Conservation (phyloP, 2,888 invertebrate genomes). For the Lepidochitona cinerea region DNA sequence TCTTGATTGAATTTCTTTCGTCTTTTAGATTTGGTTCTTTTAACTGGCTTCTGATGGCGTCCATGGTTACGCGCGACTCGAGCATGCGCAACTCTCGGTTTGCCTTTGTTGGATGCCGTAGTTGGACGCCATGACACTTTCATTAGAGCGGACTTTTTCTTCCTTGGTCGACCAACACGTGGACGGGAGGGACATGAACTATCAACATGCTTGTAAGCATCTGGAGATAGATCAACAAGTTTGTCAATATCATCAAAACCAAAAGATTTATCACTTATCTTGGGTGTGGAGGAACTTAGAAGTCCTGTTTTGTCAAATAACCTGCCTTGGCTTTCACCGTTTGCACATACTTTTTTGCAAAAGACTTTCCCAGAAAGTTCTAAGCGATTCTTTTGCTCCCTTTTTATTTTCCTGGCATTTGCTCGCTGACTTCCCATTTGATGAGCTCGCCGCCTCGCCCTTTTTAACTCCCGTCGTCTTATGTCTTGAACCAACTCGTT, state of each 20-base stretch:
- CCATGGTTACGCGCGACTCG: background rate
- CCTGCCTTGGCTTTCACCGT: too few relatives aligned
- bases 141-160: conserved; percentile 34
- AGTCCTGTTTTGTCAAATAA: background rate
- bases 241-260: background rate
- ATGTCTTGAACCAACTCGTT: conserved; percentile 48
- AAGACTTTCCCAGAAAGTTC: background rate
- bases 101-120: background rate
- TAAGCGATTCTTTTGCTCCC: conserved; percentile 10
- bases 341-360: background rate
- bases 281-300: background rate
- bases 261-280: background rate
- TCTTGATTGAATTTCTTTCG: too few relatives aligned
- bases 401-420: conserved; percentile 26
- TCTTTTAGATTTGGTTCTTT: too few relatives aligned
- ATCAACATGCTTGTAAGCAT: background rate
- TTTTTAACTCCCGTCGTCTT: conserved; percentile 34
- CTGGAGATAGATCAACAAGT: background rate
- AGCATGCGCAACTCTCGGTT: background rate
- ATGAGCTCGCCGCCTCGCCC: conserved; percentile 28
- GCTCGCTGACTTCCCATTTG: background rate
- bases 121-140: conserved; percentile 26
- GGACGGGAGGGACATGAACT: conserved; percentile 7
- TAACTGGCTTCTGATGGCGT: too few relatives aligned
- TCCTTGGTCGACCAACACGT: conserved; percentile 20